A percentile compares a stretch with the other conserved stretches of the same genome.
Conservation (phyloP, 2,113 vertebrate species). For the Xenus cinereus region DNA sequence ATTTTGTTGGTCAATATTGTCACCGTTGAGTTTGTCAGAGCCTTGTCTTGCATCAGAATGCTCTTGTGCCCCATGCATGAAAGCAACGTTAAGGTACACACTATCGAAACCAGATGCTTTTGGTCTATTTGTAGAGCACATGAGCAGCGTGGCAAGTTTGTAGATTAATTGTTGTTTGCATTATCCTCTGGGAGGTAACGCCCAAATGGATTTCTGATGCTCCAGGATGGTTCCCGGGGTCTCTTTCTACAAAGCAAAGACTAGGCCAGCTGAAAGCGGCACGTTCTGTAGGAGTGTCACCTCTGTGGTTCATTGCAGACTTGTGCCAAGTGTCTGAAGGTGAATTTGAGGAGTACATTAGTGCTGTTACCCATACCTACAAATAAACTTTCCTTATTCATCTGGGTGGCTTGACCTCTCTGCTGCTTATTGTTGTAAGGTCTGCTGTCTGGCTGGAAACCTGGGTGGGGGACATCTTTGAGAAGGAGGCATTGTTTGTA, state of each 20-base stretch:
- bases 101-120: background rate
- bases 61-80: background rate
- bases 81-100: background rate
- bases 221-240: background rate
- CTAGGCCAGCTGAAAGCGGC: background rate
- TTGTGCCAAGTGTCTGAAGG: background rate
- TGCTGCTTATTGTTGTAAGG: background rate
- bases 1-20: background rate
- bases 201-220: background rate
- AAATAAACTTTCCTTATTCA: background rate
- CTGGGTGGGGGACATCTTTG: background rate
- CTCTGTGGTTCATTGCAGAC: background rate
- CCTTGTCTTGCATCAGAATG: background rate
- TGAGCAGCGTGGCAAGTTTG: background rate
- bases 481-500: background rate
- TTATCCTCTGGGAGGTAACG: background rate
- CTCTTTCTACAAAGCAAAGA: background rate
- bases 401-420: background rate
- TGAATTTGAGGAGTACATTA: background rate
- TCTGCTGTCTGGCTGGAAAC: background rate
- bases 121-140: background rate
- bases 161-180: background rate
- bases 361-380: background rate
- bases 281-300: background rate
- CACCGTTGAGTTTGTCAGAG: background rate